phyloP scores from a whole-genome alignment of 2,797 vertebrate genomes.

The Artibeus jamaicensis region DNA sequence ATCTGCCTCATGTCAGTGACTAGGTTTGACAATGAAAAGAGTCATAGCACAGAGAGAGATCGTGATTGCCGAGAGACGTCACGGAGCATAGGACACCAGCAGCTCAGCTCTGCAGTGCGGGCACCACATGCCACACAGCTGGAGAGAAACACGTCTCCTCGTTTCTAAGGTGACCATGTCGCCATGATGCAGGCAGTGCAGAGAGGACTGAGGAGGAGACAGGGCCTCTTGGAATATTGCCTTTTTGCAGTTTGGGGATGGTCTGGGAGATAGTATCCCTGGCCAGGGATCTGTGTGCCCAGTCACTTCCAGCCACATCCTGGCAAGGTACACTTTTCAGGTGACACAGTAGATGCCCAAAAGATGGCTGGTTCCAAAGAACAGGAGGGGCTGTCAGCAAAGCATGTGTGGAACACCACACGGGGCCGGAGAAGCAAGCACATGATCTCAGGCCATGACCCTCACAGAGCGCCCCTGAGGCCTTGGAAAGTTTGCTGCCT shows the following conservation, averaged over 20 bases:
- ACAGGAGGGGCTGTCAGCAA: not conserved
- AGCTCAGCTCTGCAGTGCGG: not conserved
- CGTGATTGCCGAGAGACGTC: accelerated
- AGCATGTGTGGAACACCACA: not conserved
- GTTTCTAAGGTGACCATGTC: not conserved
- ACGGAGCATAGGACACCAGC: not conserved
- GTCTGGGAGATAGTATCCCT: not conserved
- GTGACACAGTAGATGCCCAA: accelerated
- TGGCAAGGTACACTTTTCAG: not conserved
- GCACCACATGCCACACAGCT: not conserved
- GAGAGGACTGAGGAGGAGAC: not conserved
- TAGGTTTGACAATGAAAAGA: not conserved
- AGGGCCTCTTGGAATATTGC: not conserved
- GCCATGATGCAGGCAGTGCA: not conserved
- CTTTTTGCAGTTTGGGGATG: not conserved
- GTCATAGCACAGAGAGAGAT: not conserved
- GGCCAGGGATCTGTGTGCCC: not conserved
- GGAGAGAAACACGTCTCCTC: not conserved
- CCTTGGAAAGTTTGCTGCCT: too few relatives aligned
- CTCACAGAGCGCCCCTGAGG: not conserved
- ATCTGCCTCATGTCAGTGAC: not conserved
- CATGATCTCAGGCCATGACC: not conserved
- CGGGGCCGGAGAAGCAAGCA: not conserved
- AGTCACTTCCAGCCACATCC: not conserved
- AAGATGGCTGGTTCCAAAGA: not conserved